Evolutionary conservation across 2,797 vertebrate species (phyloP).

Genomic region (Rallus crepitans): DNA sequence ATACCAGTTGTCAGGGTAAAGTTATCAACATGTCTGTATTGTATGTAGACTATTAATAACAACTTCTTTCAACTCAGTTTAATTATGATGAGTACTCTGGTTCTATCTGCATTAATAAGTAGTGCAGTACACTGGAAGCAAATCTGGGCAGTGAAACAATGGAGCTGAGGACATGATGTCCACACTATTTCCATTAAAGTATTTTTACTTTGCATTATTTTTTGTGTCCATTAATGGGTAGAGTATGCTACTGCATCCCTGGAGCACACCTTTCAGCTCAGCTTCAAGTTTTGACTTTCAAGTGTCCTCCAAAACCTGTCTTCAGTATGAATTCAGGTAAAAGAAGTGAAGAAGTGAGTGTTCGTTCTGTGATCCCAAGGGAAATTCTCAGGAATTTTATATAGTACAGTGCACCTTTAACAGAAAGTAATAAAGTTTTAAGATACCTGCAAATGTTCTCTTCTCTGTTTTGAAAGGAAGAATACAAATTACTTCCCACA

Average conservation of each 20-base stretch:
- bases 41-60: neutral
- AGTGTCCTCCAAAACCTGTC: neutral
- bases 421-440: neutral
- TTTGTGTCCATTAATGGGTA: neutral
- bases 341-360: neutral
- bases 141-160: neutral
- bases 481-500: neutral
- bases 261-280: neutral
- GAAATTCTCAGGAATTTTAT: neutral
- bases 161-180: neutral
- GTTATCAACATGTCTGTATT: neutral
- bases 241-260: neutral
- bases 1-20: neutral
- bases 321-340: neutral
- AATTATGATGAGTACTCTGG: neutral
- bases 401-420: neutral
- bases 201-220: neutral
- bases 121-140: neutral
- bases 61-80: neutral
- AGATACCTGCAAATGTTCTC: neutral
- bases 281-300: neutral
- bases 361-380: neutral
- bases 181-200: neutral
- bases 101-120: neutral
- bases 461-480: neutral